Conservation (phyloP, 2,797 vertebrate species). For the Tiaroga cobitis region DNA sequence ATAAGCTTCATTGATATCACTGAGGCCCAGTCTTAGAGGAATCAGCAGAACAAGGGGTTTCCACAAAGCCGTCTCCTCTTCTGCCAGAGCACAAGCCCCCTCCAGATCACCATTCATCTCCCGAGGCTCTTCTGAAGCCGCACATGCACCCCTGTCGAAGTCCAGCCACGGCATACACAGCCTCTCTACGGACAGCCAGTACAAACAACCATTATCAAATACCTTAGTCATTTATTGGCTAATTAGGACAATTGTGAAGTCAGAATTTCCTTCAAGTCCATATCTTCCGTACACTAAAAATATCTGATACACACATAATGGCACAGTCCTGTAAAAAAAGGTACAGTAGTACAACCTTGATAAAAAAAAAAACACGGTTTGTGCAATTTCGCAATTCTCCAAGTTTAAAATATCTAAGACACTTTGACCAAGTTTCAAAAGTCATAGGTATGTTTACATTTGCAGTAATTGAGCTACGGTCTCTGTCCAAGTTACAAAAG, state of each 20-base stretch:
- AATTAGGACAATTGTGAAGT: neutral
- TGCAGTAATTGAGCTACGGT: neutral
- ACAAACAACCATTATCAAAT: constrained; percentile 1
- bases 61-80: constrained; percentile 81
- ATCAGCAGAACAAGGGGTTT: constrained; percentile 95
- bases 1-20: constrained; percentile 96
- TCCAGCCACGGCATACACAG: constrained; percentile 85
- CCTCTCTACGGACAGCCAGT: constrained; percentile 76
- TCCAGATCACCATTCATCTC: constrained; percentile 87
- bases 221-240: neutral
- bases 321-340: neutral
- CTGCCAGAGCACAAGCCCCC: constrained; percentile 77
- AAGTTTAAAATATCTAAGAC: neutral
- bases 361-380: neutral
- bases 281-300: neutral
- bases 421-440: neutral
- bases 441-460: neutral
- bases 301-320: neutral
- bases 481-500: neutral
- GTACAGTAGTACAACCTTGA: neutral
- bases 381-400: neutral
- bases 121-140: constrained; percentile 60
- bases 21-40: constrained; percentile 94
- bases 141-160: constrained; percentile 72
- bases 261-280: neutral